Evolutionary conservation across 2,113 vertebrate genomes (phyloP).

Genomic region (Corvus cornix): DNA sequence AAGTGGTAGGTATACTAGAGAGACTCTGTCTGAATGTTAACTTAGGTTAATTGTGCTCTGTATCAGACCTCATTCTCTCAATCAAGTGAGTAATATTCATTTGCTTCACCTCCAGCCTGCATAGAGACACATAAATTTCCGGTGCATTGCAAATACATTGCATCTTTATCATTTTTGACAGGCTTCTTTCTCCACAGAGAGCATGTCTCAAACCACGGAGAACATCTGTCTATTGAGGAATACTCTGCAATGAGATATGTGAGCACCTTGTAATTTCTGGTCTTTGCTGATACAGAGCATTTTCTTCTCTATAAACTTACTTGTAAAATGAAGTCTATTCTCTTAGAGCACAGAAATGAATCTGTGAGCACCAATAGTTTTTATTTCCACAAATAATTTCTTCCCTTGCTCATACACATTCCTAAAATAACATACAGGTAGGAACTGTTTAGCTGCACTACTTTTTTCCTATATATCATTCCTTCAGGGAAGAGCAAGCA

Average conservation of each 20-base stretch:
- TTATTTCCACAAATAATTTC: background rate
- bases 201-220: background rate
- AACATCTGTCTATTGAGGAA: background rate
- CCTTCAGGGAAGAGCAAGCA: background rate
- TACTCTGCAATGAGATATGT: background rate
- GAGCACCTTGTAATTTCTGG: background rate
- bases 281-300: background rate
- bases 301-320: background rate
- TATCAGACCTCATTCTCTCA: background rate
- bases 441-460: background rate
- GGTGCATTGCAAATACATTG: background rate
- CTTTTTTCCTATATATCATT: background rate
- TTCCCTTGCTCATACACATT: background rate
- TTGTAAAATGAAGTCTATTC: background rate
- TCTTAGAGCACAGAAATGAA: background rate
- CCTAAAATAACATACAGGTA: background rate
- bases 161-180: slow-evolving; percentile 11
- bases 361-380: background rate
- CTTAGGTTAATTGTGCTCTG: background rate
- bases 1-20: background rate
- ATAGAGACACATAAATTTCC: background rate
- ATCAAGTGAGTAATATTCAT: background rate
- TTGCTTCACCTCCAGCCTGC: background rate
- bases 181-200: background rate
- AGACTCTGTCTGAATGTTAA: background rate